Conservation (phyloP, 2,797 vertebrate species). For the Epinephelus awoara region DNA sequence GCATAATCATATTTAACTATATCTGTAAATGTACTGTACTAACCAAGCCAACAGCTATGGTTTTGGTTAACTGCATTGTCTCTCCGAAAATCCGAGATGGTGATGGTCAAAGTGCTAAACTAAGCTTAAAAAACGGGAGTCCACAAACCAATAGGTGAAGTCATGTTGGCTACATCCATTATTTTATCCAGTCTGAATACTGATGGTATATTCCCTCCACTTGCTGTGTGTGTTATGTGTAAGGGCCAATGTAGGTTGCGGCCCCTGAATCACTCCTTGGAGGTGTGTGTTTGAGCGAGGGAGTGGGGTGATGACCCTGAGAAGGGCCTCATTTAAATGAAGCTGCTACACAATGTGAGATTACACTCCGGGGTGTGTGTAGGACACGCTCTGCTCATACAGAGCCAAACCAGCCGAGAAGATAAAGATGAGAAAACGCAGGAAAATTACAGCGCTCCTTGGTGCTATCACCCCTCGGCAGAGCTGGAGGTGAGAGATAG, state of each 20-base stretch:
- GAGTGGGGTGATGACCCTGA: slow-evolving; percentile 71
- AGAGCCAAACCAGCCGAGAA: slow-evolving; percentile 53
- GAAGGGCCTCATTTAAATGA: slow-evolving; percentile 76
- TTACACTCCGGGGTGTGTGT: slow-evolving; percentile 73
- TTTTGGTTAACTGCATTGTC: too few species aligned
- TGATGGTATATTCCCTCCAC: neutral
- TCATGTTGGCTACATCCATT: too few species aligned
- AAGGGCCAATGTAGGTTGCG: slow-evolving; percentile 36
- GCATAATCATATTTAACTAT: too few species aligned
- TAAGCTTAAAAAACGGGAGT: too few species aligned
- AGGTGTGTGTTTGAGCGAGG: slow-evolving; percentile 40
- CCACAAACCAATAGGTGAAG: too few species aligned
- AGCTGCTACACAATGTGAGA: slow-evolving; percentile 64
- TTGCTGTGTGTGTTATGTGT: slow-evolving; percentile 2
- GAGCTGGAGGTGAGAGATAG: slow-evolving; percentile 79
- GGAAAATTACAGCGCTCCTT: slow-evolving; percentile 72
- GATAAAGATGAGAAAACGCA: slow-evolving; percentile 80
- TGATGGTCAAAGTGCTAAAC: too few species aligned
- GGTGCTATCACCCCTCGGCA: slow-evolving; percentile 67
- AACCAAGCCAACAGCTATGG: too few species aligned
- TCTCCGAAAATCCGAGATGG: too few species aligned
- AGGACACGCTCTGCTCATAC: slow-evolving; percentile 62
- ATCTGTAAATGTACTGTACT: too few species aligned
- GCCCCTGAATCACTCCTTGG: slow-evolving; percentile 28
- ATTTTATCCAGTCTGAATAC: neutral